Base-by-base conservation (phyloP, 2,113 vertebrate genomes). In the Beaufortia kweichowensis region DNA sequence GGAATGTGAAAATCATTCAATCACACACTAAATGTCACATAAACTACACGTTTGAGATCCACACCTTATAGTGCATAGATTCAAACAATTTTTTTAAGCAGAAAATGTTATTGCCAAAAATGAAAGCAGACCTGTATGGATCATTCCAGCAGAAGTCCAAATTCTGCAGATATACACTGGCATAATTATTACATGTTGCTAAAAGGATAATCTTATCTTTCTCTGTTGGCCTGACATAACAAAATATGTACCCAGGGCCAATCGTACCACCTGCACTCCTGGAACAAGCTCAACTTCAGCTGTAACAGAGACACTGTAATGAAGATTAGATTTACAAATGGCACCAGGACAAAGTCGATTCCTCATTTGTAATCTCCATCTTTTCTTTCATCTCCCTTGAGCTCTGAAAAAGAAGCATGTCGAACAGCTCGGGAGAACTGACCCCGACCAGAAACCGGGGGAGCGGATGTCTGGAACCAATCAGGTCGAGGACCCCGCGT, bases 301-400 rank as follows among this genome's bases (percentile, higher is more conserved):
- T 33, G 53, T 46, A 76, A 60, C 76, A 31, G 66, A 19, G 70
- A 60, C 35, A 41, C 29, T 6, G 41, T 56, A 78, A 75, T 6
- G 48, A 53, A 78, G 86, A 86, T 89, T 83, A 82, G 73, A 83
- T 81, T 87, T 81, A 84, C 26, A 43, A 70, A 82, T 84, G 83
- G 80, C 80, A 85, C 72, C 2, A 60, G 41, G 74, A 88, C 81
- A 88, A 87, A 85, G 61, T 62, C 79, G 74, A 84, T 83, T 87
- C 78, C 83, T 84, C 75, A 68, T 84, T 81, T 80, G 79, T 82
- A 41, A 55, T 79, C 85, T 81, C 72, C 82, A 82, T 64, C 77
- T 85, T 48, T 39, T 55, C 83, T 90, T 88, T 88, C 82, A 89
- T 86, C 85, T 79, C 72, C 70, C 53, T 41, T 60, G 79, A 72